phyloP scores from a whole-genome alignment of 2,888 invertebrate genomes.

The Drosophila diplacantha region DNA sequence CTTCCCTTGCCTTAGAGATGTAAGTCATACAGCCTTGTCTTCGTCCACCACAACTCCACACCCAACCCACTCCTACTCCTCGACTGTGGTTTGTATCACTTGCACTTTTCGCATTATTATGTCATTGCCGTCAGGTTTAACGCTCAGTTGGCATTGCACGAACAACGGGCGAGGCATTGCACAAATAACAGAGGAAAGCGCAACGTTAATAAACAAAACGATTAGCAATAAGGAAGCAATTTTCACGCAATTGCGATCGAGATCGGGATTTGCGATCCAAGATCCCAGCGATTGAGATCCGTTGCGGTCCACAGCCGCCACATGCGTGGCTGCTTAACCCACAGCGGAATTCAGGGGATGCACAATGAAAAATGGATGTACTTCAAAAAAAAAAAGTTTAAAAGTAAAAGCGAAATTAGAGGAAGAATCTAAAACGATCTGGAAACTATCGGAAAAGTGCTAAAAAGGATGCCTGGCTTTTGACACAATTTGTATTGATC shows the following conservation, averaged over 20 bases:
- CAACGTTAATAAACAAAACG: constrained; percentile 43
- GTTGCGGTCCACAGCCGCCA: constrained; percentile 17
- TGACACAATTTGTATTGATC: neutral
- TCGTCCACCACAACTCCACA: constrained; percentile 10
- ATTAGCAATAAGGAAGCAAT: constrained; percentile 62
- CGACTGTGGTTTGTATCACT: constrained; percentile 22
- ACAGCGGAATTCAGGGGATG: constrained; percentile 10
- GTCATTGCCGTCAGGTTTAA: constrained; percentile 51
- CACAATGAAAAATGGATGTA: neutral
- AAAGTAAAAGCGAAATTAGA: neutral
- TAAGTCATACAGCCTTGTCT: constrained; percentile 17
- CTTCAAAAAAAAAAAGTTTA: too few relatives aligned
- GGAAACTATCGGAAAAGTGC: neutral
- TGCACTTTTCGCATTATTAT: constrained; percentile 48
- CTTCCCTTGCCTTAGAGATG: neutral
- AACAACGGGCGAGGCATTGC: constrained; percentile 33
- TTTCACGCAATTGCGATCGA: constrained; percentile 55
- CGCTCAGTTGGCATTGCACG: constrained; percentile 42
- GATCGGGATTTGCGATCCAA: constrained; percentile 30
- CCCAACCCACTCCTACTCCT: neutral
- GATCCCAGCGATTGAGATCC: constrained; percentile 15
- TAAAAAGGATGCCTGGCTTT: too few relatives aligned
- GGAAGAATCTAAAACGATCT: too few relatives aligned
- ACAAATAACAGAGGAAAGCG: constrained; percentile 29
- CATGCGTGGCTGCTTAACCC: constrained; percentile 29